Conservation (phyloP, 2,113 vertebrate species). For the Atlantisia rogersi region DNA sequence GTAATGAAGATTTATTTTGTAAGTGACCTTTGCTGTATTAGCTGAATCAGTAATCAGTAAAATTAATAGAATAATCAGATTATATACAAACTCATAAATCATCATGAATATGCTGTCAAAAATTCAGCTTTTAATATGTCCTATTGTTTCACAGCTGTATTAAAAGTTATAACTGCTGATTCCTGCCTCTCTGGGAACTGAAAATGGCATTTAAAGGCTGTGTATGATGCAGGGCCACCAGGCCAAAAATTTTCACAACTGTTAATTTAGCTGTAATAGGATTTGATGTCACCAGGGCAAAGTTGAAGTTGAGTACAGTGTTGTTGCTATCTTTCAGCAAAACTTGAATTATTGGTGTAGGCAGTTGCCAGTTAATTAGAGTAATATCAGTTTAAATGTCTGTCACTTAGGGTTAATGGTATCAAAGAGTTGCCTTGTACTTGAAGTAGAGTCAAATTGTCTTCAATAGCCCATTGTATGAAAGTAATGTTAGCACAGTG, state of each 20-base stretch:
- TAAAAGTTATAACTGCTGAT: constrained; percentile 80
- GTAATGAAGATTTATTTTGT: constrained; percentile 90
- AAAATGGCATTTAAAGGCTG: constrained; percentile 85
- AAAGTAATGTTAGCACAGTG: constrained; percentile 27
- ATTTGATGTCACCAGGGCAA: constrained; percentile 80
- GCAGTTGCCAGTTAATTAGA: constrained; percentile 80
- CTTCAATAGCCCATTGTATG: constrained; percentile 63
- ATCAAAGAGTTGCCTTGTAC: constrained; percentile 71
- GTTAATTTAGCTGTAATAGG: constrained; percentile 82
- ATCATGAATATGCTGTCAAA: constrained; percentile 80
- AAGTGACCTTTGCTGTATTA: constrained; percentile 88
- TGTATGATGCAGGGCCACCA: constrained; percentile 53
- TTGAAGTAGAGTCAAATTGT: constrained; percentile 40
- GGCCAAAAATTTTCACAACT: constrained; percentile 81
- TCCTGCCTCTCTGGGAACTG: constrained; percentile 77
- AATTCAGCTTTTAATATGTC: constrained; percentile 81
- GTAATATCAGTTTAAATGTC: constrained; percentile 80
- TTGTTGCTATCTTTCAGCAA: constrained; percentile 74
- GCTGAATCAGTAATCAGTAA: constrained; percentile 85
- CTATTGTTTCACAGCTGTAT: constrained; percentile 84
- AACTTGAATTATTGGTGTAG: constrained; percentile 73
- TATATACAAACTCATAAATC: constrained; percentile 91
- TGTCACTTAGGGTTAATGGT: constrained; percentile 80
- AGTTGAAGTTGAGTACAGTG: constrained; percentile 73
- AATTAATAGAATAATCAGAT: constrained; percentile 95